Conservation (phyloP, 1,140 invertebrate genomes). For the Coelopa frigida region DNA sequence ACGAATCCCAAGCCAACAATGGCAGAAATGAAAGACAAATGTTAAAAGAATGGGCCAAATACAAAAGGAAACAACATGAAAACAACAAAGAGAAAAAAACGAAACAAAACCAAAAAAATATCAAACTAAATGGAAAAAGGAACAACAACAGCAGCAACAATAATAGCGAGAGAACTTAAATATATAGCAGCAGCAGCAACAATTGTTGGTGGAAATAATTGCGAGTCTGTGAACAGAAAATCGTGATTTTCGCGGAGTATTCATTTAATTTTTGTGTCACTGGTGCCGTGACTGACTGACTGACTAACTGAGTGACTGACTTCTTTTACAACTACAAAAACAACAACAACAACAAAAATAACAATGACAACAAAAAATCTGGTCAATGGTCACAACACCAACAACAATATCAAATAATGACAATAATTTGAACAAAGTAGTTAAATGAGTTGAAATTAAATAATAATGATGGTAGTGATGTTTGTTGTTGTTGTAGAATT, state of each 20-base stretch:
- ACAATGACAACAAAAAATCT: conserved; percentile 4
- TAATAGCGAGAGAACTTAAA: conserved; percentile 4
- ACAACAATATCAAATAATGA: not conserved
- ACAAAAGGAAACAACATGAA: not conserved
- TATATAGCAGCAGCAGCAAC: not conserved
- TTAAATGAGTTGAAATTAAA: conserved; percentile 5
- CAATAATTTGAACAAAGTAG: conserved; percentile 2
- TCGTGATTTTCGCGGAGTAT: conserved; percentile 7
- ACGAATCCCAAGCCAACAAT: too few species aligned
- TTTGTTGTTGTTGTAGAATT: not conserved
- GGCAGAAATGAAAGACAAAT: too few species aligned
- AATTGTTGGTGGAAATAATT: conserved; percentile 4
- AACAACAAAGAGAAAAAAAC: conserved; percentile 3
- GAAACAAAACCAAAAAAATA: not conserved
- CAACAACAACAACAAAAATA: not conserved
- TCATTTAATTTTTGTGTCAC: conserved; percentile 9
- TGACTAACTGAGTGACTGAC: conserved; percentile 11
- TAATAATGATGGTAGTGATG: not conserved
- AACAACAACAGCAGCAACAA: not conserved
- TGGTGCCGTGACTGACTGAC: conserved; percentile 7
- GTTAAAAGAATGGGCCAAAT: too few species aligned
- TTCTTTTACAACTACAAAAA: conserved; percentile 1
- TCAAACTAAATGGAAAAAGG: not conserved
- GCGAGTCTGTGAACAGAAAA: conserved; percentile 2
- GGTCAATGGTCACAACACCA: not conserved